Percentiles rank a stretch among this genome's conserved stretches.
Conservation (phyloP, 2,113 vertebrate species). For the Protobothrops flavoviridis region DNA sequence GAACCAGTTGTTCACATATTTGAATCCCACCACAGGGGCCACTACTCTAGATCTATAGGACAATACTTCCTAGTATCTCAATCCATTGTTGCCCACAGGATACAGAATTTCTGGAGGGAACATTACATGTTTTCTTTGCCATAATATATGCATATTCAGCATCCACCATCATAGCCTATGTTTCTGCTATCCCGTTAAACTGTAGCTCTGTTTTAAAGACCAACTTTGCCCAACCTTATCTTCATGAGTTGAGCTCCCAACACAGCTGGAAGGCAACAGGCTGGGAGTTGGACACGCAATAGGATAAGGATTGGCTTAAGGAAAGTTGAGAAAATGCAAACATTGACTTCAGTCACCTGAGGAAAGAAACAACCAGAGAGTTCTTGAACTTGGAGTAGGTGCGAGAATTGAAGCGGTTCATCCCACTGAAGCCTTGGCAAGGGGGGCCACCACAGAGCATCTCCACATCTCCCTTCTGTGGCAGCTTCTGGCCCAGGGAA, state of each 20-base stretch:
- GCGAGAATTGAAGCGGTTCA: conserved; percentile 98
- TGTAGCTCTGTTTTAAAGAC: background rate
- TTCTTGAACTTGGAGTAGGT: conserved; percentile 99
- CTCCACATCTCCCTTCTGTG: conserved; percentile 94
- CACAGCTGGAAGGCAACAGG: background rate
- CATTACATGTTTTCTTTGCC: background rate
- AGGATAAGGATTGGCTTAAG: background rate
- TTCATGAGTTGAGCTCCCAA: background rate
- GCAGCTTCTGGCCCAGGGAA: conserved; percentile 86
- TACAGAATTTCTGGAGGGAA: background rate
- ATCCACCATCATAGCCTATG: background rate
- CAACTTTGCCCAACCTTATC: background rate
- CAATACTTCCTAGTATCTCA: background rate
- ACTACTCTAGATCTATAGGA: background rate
- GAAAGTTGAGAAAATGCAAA: background rate
- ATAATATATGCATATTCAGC: background rate
- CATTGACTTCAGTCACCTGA: conserved; percentile 75
- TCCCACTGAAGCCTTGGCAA: conserved; percentile 96
- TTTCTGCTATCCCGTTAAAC: background rate
- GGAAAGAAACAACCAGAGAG: conserved; percentile 94
- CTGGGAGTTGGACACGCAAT: background rate
- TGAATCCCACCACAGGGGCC: no score
- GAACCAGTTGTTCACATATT: no score
- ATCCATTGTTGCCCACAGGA: background rate
- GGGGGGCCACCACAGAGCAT: conserved; percentile 94